Base-by-base conservation (phyloP, 2,797 vertebrate genomes). In the Choloepus didactylus region DNA sequence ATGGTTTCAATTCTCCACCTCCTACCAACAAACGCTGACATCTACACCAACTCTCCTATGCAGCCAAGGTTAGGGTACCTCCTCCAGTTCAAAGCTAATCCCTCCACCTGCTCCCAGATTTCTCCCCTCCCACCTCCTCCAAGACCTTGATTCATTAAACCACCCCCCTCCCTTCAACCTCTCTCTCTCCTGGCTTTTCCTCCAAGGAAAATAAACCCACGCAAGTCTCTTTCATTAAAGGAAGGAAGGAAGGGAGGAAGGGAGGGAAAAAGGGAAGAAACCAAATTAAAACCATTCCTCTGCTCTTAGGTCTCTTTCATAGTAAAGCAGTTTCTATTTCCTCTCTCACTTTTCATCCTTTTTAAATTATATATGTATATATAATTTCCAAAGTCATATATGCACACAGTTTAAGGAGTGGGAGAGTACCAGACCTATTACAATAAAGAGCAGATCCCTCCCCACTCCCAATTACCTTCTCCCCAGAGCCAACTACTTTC, bases 1-100 rank as follows among this genome's bases (percentile, higher is more conserved):
- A 35, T 67, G 60, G 91, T 62, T 84, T 92, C 89, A 62, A 82
- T 69, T 67, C 94, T 80, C 54, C n/a, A 67, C 49, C n/a, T 88
- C 67, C 44, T 38, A 21, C 81, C 6, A 2, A 59, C 60, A 72
- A 86, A 80, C 38, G 77, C 25, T 67, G 64, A 72, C 69, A 41
- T 81, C 85, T 70, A 80, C 7, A 79, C 82, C 75, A 56, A 4
- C 64, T 75, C 82, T 92, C 85, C 93, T 59, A 41, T 25, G 27
- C 38, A 38, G 31, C 27, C 70, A 44, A 72, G 31, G 70, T 44
- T 79, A 73, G 46, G 35, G 14, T 69, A 6, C 73, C 82, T 35
- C 70, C 87, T 82, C 82, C 23, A 5, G 4, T 19, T 76, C 80
- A 59, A 60, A 77, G 51, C 82, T 89, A 79, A 46, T 29, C 54